Evolutionary conservation across 2,113 vertebrate species (phyloP).

Genomic region (Glaucomys volans): DNA sequence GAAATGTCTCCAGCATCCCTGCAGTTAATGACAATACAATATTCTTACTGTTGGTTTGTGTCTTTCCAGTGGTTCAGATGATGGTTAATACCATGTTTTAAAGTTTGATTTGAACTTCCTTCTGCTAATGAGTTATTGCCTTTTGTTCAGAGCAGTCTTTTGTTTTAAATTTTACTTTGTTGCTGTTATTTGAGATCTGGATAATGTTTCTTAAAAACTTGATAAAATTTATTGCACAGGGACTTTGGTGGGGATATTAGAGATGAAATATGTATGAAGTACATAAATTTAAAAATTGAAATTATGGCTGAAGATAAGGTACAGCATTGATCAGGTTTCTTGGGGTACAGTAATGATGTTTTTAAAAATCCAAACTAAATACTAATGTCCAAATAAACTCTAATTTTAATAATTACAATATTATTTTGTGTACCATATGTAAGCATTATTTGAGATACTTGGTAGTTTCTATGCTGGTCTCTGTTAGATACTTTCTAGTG

Average conservation of each 20-base stretch:
- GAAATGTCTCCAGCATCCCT: slow-evolving; percentile 79
- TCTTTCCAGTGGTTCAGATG: slow-evolving; percentile 82
- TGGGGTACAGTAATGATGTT: neutral
- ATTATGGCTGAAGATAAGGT: slow-evolving; percentile 41
- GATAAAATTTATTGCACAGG: slow-evolving; percentile 3
- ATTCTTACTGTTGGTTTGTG: slow-evolving; percentile 81
- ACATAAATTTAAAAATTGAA: slow-evolving; percentile 51
- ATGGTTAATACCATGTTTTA: slow-evolving; percentile 84
- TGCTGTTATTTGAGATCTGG: slow-evolving; percentile 53
- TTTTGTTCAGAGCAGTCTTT: slow-evolving; percentile 51
- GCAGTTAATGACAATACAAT: slow-evolving; percentile 83
- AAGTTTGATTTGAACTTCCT: slow-evolving; percentile 83
- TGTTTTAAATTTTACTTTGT: slow-evolving; percentile 63
- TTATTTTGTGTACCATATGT: slow-evolving; percentile 33
- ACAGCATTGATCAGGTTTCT: slow-evolving; percentile 2
- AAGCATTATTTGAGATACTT: slow-evolving; percentile 38
- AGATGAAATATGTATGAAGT: slow-evolving; percentile 4
- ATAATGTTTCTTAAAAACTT: slow-evolving; percentile 59
- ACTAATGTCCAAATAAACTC: slow-evolving; percentile 6
- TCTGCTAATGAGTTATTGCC: slow-evolving; percentile 76
- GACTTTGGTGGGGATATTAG: slow-evolving; percentile 49
- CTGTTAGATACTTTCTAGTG: neutral
- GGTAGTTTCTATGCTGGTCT: neutral
- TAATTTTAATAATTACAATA: slow-evolving; percentile 60
- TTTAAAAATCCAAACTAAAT: slow-evolving; percentile 1